Evolutionary conservation across 2,797 vertebrate species (phyloP), one percentile per base, ranked within the genome.

Genomic region (Lutjanus argentimaculatus): DNA sequence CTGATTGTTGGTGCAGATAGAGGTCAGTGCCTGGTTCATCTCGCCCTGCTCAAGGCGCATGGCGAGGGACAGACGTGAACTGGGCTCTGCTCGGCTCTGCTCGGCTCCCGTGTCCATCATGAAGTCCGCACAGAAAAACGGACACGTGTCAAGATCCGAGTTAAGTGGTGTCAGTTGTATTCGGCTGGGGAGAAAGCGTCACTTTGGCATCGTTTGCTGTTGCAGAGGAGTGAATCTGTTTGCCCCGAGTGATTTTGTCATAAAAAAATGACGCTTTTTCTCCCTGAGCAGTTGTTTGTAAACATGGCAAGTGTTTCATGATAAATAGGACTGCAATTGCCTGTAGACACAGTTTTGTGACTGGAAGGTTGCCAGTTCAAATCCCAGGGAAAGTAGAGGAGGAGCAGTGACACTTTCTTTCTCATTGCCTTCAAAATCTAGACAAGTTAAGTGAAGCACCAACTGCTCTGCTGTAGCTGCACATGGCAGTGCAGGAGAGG

Each of bases 361-460:
- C 66, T 86, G 80, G 75, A 79, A 57, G 42, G 69, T 58, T 85
- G 65, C 77, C 81, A 88, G 82, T 83, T 80, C 53, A 68, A 84
- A 76, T 79, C 79, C 71, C 52, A 8, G 21, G n/a, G 52, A 64
- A 71, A 67, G 48, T 48, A 72, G 42, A 64, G 62, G 16, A 71
- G 79, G 12, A 65, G 46, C 51, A 30, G 22, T 40, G 66, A 55
- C 46, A 62, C 52, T 49, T 30, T 77, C 58, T 79, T 75, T 81
- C 68, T 65, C 59, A 75, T 42, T 7, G 6, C 43, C 57, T 65
- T 67, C 49, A 70, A 58, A 66, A 65, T 71, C 56, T 19, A 51
- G 21, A 65, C 40, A 43, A 67, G 40, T 67, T 25, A 65, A 75
- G 67, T 36, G 51, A 80, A 80, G 65, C 79, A 51, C 15, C 16